phyloP scores from a whole-genome alignment of 1,140 invertebrate genomes.

The Drosophila repletoides region DNA sequence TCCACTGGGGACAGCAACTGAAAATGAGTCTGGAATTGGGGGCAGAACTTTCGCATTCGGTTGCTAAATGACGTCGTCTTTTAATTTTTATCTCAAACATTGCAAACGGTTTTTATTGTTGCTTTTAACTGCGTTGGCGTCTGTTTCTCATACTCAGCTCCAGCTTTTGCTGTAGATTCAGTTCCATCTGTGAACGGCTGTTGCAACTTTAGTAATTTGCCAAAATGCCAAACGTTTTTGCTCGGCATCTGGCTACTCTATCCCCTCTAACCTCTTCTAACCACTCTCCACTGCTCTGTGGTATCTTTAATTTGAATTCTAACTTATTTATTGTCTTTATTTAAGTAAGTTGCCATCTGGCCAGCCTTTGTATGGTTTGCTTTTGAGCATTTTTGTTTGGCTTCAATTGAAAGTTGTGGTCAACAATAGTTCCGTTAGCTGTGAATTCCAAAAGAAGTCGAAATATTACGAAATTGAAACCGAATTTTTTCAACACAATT shows the following conservation, averaged over 20 bases:
- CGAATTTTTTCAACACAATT: too few relatives aligned
- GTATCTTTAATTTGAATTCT: constrained; percentile 69
- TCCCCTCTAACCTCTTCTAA: too few relatives aligned
- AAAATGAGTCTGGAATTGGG: constrained; percentile 17
- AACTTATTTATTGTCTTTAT: constrained; percentile 50
- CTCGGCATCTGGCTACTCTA: constrained; percentile 56
- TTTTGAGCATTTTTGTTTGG: constrained; percentile 6
- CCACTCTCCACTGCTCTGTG: background rate
- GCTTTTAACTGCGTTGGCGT: constrained; percentile 74
- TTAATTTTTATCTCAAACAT: constrained; percentile 81
- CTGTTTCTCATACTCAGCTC: constrained; percentile 48
- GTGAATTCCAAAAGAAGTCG: too few relatives aligned
- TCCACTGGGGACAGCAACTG: constrained; percentile 27
- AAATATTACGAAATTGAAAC: too few relatives aligned
- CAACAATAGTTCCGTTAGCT: too few relatives aligned
- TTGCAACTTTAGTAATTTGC: constrained; percentile 66
- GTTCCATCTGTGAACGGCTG: constrained; percentile 2
- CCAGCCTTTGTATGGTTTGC: background rate
- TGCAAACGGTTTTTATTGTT: constrained; percentile 80
- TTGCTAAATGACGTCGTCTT: constrained; percentile 75
- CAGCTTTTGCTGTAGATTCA: background rate
- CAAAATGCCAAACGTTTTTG: constrained; percentile 52
- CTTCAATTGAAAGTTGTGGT: constrained; percentile 17
- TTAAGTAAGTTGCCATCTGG: constrained; percentile 13
- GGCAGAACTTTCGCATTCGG: constrained; percentile 31